Percentiles rank a stretch among this genome's conserved stretches.
Evolutionary conservation across 2,797 vertebrate species (phyloP).

Genomic region (Botia almorhae): DNA sequence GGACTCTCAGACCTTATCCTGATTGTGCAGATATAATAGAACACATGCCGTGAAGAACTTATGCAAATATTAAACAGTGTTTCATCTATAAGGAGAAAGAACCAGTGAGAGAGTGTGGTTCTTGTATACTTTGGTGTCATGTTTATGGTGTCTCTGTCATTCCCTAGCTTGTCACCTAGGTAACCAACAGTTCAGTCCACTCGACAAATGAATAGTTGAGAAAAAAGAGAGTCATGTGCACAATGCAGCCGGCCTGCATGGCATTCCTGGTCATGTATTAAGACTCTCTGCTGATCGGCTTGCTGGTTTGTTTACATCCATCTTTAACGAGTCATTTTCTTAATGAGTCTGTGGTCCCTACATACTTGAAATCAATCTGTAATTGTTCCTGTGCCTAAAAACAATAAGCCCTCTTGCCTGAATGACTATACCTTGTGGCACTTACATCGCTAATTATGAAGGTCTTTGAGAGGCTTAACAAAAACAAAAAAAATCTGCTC

Average conservation of each 20-base stretch:
- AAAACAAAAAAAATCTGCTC: too few species aligned
- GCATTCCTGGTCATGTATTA: too few species aligned
- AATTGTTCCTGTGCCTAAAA: too few species aligned
- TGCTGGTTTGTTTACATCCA: too few species aligned
- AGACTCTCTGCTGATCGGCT: too few species aligned
- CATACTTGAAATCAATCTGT: too few species aligned
- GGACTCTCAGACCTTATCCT: conserved; percentile 10
- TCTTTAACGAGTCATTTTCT: too few species aligned
- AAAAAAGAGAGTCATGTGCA: conserved; percentile 36
- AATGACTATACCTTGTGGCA: too few species aligned
- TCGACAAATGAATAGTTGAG: conserved; percentile 31
- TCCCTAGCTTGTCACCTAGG: conserved; percentile 23
- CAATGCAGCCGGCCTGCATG: neutral
- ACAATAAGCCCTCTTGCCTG: too few species aligned
- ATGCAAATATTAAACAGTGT: conserved; percentile 19
- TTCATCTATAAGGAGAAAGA: conserved; percentile 18
- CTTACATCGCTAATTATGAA: too few species aligned
- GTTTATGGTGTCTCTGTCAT: neutral
- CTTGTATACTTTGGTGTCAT: neutral
- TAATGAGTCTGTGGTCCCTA: too few species aligned
- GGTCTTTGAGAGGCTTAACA: too few species aligned
- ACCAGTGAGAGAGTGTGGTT: neutral
- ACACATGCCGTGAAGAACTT: neutral
- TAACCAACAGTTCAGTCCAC: conserved; percentile 21
- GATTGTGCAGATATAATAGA: conserved; percentile 20